Percentiles rank a stretch among this genome's conserved stretches.
Conservation (phyloP, 1,140 invertebrate species). For the Drosophila repleta region DNA sequence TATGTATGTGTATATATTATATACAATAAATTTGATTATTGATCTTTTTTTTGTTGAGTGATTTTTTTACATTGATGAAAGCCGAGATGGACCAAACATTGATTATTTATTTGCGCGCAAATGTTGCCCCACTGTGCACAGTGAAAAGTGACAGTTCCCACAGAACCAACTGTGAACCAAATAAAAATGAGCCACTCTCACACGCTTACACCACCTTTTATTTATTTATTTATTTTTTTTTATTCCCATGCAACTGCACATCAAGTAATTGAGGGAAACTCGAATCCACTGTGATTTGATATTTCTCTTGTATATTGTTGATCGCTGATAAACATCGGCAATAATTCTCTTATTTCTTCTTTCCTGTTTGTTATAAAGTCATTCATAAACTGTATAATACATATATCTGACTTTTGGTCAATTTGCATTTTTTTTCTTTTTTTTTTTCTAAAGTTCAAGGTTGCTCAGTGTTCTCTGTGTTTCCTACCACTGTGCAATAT, state of each 20-base stretch:
- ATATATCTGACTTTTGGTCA: not conserved
- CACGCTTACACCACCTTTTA: not conserved
- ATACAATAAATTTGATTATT: slow-evolving; percentile 32
- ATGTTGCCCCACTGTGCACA: slow-evolving; percentile 13
- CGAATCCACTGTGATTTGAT: slow-evolving; percentile 8
- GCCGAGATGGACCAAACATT: slow-evolving; percentile 11
- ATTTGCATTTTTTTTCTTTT: slow-evolving; percentile 1
- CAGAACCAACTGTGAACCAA: slow-evolving; percentile 8
- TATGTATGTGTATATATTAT: not conserved
- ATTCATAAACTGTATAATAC: not conserved
- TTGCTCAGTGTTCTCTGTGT: slow-evolving; percentile 3
- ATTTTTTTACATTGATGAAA: slow-evolving; percentile 10
- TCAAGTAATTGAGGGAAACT: not conserved
- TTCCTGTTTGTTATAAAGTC: not conserved
- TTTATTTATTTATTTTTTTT: not conserved
- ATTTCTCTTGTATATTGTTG: slow-evolving; percentile 10
- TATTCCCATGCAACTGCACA: slow-evolving; percentile 9
- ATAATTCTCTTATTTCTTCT: not conserved
- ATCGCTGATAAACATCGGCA: too few species aligned
- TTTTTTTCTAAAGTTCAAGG: slow-evolving; percentile 9
- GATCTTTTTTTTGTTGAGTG: slow-evolving; percentile 57
- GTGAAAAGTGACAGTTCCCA: slow-evolving; percentile 9
- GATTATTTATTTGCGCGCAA: slow-evolving; percentile 33
- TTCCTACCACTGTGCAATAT: slow-evolving; percentile 26
- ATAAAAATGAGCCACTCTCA: not conserved